These are phyloP conservation scores for Neosalanx taihuensis DNA, from an alignment of 2,797 vertebrate species.

Conservation along the genomic window DNA sequence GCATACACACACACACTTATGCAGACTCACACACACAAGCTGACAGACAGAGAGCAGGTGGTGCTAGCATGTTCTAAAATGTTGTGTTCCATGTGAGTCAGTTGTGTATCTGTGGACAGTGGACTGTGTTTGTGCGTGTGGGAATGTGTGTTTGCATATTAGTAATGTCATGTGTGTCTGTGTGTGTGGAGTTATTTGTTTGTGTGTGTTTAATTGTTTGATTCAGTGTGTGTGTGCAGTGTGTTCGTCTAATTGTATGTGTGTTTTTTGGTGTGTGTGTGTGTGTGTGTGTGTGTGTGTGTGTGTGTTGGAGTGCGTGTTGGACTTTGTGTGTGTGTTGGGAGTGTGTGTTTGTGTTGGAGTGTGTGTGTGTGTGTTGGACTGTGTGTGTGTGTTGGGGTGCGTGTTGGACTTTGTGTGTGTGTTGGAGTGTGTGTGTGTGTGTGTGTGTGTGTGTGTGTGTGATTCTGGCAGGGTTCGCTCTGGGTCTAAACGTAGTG, in stretches of 20 bases:
- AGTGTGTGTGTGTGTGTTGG: not conserved
- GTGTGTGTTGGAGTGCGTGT: constrained; percentile 19
- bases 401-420: too few species aligned
- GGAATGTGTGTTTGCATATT: too few species aligned
- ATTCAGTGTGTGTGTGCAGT: constrained; percentile 14
- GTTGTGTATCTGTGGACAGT: not conserved
- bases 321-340: constrained; percentile 21
- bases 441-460: constrained; percentile 9
- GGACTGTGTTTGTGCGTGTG: not conserved
- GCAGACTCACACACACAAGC: constrained; percentile 11
- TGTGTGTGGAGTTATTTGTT: too few species aligned
- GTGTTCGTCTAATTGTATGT: constrained; percentile 21
- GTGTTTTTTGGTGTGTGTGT: not conserved
- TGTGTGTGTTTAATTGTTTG: constrained; percentile 12
- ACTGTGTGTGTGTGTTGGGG: not conserved
- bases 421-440: constrained; percentile 15
- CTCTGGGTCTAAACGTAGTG: constrained; percentile 47
- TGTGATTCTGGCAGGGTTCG: not conserved
- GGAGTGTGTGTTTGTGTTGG: too few species aligned
- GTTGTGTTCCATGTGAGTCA: constrained; percentile 29
- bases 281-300: not conserved
- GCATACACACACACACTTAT: constrained; percentile 10
- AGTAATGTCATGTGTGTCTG: too few species aligned
- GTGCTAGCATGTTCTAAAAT: constrained; percentile 38
- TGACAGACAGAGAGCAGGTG: constrained; percentile 44